Base-by-base conservation (phyloP, 2,888 invertebrate species). In the Lymantria monacha region DNA sequence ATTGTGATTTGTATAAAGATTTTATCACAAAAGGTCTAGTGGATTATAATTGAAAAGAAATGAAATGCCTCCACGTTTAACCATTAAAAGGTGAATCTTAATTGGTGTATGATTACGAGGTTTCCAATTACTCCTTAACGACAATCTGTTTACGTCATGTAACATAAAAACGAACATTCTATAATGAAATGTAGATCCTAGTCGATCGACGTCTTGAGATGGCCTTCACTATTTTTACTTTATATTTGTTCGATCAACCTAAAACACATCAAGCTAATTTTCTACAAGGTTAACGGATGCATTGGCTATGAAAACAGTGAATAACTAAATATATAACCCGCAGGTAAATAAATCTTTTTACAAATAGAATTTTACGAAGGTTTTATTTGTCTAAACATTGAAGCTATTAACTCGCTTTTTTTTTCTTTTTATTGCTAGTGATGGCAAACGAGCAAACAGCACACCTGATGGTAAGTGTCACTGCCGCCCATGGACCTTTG, bases 101-200 rank as follows among this genome's bases (percentile, higher is more conserved):
- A 22, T 22, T 22, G 22, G 5, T 22, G 3, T 5, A 22, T 22
- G 22, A 22, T 22, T 2, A 22, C 22, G 5, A 22, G 22, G 22
- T 22, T 22, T 22, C 22, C 22, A 22, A 22, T 22, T 22, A 22
- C 22, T 3, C 7, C 33, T 33, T 9, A 33, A 33, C 33, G 33
- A 9, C 13, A 41, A 30, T 15, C 44, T 9, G 30, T 46, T 46
- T 38, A 46, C 40, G 30, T 40, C 13, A 46, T 40, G 14, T 14
- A 40, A 15, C 14, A n/a, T 52, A 46, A 49, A 33, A 57, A 13
- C 7, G 36, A 53, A 48, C 56, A 55, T 56, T 59, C 51, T 56
- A 53, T 22, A 22, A 22, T 53, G 46, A 36, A 38, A 42, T 51
- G 14, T 22, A 46, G 37, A 11, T 40, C 31, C 15, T 30, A 42